These are phyloP conservation scores for Riptortus pedestris DNA, from an alignment of 1,140 invertebrate species.

Conservation along the genomic window DNA sequence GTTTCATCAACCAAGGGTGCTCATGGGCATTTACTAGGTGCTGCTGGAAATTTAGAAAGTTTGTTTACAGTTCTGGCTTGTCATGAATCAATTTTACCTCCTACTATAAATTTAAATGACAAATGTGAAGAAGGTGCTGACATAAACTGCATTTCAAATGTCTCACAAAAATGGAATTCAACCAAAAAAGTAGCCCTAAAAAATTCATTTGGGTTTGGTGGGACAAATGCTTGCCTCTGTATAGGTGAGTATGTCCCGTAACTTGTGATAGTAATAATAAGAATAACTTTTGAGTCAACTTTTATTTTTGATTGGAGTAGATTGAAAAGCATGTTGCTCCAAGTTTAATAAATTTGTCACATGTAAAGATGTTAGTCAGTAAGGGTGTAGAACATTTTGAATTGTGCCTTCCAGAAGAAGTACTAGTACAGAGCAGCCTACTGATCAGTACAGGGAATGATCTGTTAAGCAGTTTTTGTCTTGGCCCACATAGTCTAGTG, in stretches of 20 bases:
- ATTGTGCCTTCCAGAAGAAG: no score
- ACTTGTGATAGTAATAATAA: no score
- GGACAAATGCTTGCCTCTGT: constrained; percentile 80
- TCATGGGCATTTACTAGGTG: constrained; percentile 88
- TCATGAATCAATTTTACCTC: constrained; percentile 63
- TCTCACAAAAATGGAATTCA: constrained; percentile 49
- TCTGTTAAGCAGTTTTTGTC: no score
- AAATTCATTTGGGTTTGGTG: constrained; percentile 98
- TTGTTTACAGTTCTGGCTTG: constrained; percentile 75
- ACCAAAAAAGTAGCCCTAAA: constrained; percentile 69
- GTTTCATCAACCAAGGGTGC: constrained; percentile 91
- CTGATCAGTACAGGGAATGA: no score
- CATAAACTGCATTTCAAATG: constrained; percentile 61
- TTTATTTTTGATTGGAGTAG: no score
- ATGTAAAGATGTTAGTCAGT: no score
- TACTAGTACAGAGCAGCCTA: no score
- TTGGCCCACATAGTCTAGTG: no score
- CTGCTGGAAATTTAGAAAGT: constrained; percentile 86
- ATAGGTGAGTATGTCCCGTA: constrained; percentile 18
- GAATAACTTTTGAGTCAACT: no score
- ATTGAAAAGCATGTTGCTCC: no score
- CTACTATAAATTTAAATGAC: constrained; percentile 79
- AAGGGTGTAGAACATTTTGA: no score
- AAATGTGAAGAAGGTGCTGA: constrained; percentile 47
- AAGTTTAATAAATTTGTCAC: no score